phyloP scores from a whole-genome alignment of 2,113 vertebrate species.

The Saccopteryx leptura region DNA sequence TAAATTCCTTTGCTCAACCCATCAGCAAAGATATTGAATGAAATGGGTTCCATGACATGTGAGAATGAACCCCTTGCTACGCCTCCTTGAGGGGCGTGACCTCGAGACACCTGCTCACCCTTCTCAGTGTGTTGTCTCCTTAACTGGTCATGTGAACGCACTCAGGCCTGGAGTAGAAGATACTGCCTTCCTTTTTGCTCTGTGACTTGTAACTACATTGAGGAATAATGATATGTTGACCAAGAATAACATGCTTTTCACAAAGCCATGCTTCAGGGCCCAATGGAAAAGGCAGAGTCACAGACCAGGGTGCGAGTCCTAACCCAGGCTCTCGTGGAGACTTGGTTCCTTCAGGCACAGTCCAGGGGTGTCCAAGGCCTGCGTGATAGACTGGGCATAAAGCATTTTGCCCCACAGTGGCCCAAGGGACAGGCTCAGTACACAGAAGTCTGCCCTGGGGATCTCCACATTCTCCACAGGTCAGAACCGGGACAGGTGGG shows the following conservation, averaged over 20 bases:
- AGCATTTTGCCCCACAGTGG: neutral
- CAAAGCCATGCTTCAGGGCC: neutral
- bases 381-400: neutral
- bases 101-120: conserved; percentile 46
- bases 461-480: neutral
- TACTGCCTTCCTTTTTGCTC: neutral
- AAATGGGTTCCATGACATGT: conserved; percentile 40
- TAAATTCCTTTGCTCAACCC: conserved; percentile 70
- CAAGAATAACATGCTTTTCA: neutral
- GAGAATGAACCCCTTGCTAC: conserved; percentile 47
- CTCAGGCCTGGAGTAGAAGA: neutral
- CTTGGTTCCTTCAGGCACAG: neutral
- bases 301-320: neutral
- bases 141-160: neutral
- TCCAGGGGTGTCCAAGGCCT: neutral
- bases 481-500: conserved; percentile 20
- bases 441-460: neutral
- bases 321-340: neutral
- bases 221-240: neutral
- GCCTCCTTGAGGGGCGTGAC: conserved; percentile 41
- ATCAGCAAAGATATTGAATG: conserved; percentile 66
- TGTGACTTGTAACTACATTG: neutral
- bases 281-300: neutral
- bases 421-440: neutral
- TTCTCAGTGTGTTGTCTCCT: neutral